Base-by-base conservation (phyloP, 2,113 vertebrate species). In the Pristiophorus japonicus region DNA sequence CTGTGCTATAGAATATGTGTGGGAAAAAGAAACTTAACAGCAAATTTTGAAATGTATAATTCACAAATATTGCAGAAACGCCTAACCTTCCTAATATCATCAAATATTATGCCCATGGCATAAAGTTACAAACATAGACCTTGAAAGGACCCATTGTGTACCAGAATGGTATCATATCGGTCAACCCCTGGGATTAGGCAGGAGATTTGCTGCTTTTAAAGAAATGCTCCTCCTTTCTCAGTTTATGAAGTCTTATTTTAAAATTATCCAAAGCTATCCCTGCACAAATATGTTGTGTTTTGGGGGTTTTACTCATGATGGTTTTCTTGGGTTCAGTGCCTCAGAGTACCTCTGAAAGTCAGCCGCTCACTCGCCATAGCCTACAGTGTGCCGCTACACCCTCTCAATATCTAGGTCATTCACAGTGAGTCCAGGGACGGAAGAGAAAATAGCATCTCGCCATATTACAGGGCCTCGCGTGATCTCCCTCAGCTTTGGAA, bases 121-220 rank as follows among this genome's bases (percentile, higher is more conserved):
- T 11, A 18, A 24, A 27, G 51, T 94, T 45, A 22, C 30, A 38
- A 70, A 47, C 45, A 47, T 18, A 70, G 22, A 70, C 22, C 45
- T 94, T 94, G 93, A 94, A 94, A 70, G 42, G 66, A 27, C 51
- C 34, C 93, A 70, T 94, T 94, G 93, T 94, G 65, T 45, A 47
- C 4, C 65, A 51, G 16, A 94, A 70, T 94, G 93, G 65, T 73
- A 94, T 73, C 45, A 94, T 42, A 45, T 63, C 59, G 20, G 92
- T 67, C 92, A 67, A 24, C 66, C 66, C 65, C 30, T 70, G 93
- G 45, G 65, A 94, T 94, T 94, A 51, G 66, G 18, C n/a, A 94
- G 92, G 3, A 70, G n/a, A n/a, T n/a, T n/a, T n/a, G n/a, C n/a
- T n/a, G n/a, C n/a, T n/a, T n/a, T n/a, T n/a, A n/a, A n/a, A n/a